phyloP scores from a whole-genome alignment of 2,797 vertebrate genomes.

The Amazona ochrocephala region DNA sequence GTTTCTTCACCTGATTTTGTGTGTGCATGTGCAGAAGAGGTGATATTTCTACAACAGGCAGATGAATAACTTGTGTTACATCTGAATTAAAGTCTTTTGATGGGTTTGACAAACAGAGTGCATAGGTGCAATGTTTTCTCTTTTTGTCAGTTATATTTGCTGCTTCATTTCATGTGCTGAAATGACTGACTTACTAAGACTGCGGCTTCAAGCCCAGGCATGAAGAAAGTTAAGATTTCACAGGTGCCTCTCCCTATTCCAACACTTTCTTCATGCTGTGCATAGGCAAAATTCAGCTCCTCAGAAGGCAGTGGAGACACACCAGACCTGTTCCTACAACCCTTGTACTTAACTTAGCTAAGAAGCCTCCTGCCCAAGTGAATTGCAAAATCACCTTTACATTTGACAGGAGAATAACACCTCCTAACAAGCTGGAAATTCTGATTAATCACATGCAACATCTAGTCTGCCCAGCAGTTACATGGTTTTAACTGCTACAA shows the following conservation, averaged over 20 bases:
- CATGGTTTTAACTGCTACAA: neutral
- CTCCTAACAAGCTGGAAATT: neutral
- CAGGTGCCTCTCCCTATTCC: neutral
- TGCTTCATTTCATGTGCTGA: neutral
- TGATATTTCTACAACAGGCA: neutral
- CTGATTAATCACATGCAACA: neutral
- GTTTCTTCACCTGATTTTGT: neutral
- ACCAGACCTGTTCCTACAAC: neutral
- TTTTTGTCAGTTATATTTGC: neutral
- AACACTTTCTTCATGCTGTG: neutral
- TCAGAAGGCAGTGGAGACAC: neutral
- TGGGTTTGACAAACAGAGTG: neutral
- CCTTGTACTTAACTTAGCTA: neutral
- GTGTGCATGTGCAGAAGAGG: neutral
- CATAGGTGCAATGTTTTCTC: neutral
- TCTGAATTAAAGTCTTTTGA: neutral
- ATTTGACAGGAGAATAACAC: neutral
- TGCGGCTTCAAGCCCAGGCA: neutral
- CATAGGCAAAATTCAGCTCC: neutral
- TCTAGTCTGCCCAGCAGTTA: neutral
- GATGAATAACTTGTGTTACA: neutral
- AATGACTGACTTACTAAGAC: neutral
- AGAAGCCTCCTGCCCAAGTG: neutral
- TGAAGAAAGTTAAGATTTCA: neutral
- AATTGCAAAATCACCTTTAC: neutral